Base-by-base conservation (phyloP, 2,113 vertebrate species). In the Spea multiplicata region DNA sequence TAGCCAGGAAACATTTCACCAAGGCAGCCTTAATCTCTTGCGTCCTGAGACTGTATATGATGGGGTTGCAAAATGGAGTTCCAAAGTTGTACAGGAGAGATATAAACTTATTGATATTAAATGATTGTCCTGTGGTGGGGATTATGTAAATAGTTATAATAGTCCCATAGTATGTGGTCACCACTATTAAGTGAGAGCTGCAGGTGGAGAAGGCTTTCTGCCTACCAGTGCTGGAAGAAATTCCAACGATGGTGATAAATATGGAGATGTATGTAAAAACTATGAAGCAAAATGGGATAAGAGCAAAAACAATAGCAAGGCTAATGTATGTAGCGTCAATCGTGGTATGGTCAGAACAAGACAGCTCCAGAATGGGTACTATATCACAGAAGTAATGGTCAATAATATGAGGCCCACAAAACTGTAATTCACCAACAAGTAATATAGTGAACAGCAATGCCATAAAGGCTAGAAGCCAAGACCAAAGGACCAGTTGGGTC, bases 151-250 rank as follows among this genome's bases (percentile, higher is more conserved):
- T 30, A 30, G 30, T 30, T 30, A 30, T 30, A 30, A 30, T 30
- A 30, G 44, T 61, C 5, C 71, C 71, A 47, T 46, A 73, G 7
- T 73, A 73, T 17, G 61, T 7, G 55, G 44, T 46, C 7, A 73
- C 71, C 12, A 61, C 55, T 3, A 9, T 47, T 3, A 73, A 6
- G 55, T 73, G 71, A 5, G 71, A 73, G 71, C 71, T 73, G 13
- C 71, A 61, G 44, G 71, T 73, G 30, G 71, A 73, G 71, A 73
- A 73, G 53, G 71, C 52, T 61, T 73, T 73, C 12, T 73, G 53
- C 47, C 55, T 73, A 6, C 71, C 71, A n/a, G 3, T 46, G 71
- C 13, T 73, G 12, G 71, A 73, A 2, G 71, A 14, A 12, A 73
- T 73, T 53, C 55, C 46, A 6, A 73, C 14, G 44, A 73, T 61